Evolutionary conservation across 2,113 vertebrate genomes (phyloP).

Genomic region (Emydura subglobosa): DNA sequence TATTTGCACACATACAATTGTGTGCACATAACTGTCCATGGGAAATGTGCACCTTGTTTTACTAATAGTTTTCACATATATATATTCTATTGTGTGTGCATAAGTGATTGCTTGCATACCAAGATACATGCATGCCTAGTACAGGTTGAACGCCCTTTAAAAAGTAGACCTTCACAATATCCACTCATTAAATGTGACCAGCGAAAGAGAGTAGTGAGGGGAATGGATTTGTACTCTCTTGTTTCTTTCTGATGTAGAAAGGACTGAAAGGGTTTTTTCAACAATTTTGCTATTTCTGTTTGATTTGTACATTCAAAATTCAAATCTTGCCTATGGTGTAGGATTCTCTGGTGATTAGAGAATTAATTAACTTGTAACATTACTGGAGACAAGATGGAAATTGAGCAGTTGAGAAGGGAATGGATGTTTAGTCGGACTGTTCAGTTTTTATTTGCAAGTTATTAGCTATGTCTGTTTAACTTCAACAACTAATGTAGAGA

Average conservation of each 20-base stretch:
- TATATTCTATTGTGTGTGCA: background rate
- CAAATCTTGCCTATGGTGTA: background rate
- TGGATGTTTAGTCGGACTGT: background rate
- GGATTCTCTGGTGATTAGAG: background rate
- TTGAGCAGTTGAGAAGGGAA: fast-evolving
- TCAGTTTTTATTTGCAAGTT: background rate
- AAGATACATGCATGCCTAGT: background rate
- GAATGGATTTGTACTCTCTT: background rate
- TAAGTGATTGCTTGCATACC: background rate
- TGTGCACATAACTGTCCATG: background rate
- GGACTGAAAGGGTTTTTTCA: background rate
- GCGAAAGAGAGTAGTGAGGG: background rate
- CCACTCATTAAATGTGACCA: background rate
- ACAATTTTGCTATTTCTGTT: background rate
- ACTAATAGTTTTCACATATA: background rate
- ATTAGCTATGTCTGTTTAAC: background rate
- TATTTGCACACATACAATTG: background rate
- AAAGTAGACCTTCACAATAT: background rate
- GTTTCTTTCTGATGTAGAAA: background rate
- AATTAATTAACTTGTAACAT: background rate
- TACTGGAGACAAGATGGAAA: background rate
- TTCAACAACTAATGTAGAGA: background rate
- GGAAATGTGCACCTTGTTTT: background rate
- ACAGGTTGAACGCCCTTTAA: background rate
- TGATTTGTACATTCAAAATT: background rate